phyloP scores from a whole-genome alignment of 2,797 vertebrate genomes.

The Acipenser oxyrinchus region DNA sequence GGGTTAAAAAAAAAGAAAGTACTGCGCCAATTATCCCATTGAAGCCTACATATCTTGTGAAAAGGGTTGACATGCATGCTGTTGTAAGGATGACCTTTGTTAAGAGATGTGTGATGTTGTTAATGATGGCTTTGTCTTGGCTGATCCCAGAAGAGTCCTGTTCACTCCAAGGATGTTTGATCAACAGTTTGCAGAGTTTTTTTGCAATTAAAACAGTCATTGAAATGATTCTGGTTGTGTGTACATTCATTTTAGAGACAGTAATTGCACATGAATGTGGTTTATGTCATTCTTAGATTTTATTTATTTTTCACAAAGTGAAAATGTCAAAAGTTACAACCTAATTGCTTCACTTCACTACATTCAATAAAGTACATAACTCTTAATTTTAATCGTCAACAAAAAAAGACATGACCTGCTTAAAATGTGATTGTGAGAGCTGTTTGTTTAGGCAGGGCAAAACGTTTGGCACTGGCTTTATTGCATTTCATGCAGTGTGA shows the following conservation, averaged over 20 bases:
- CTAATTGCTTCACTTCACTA: slow-evolving; percentile 41
- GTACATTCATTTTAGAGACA: slow-evolving; percentile 20
- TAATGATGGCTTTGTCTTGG: too few relatives aligned
- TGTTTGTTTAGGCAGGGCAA: slow-evolving; percentile 18
- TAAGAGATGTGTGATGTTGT: too few relatives aligned
- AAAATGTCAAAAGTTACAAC: slow-evolving; percentile 55
- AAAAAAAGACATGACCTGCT: slow-evolving; percentile 21
- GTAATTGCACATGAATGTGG: slow-evolving; percentile 44
- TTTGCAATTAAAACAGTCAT: too few relatives aligned
- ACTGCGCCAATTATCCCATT: too few relatives aligned
- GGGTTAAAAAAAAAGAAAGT: too few relatives aligned
- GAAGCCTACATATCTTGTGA: too few relatives aligned
- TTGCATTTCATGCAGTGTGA: slow-evolving; percentile 28
- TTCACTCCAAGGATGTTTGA: too few relatives aligned
- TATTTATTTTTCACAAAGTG: slow-evolving; percentile 39
- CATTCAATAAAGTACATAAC: slow-evolving; percentile 42
- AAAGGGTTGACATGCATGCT: too few relatives aligned
- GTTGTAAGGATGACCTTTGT: too few relatives aligned
- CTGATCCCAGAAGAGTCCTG: too few relatives aligned
- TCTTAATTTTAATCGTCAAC: slow-evolving; percentile 24
- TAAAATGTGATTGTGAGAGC: not conserved
- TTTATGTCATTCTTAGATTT: slow-evolving; percentile 37
- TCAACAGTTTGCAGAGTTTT: too few relatives aligned
- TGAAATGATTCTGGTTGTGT: too few relatives aligned
- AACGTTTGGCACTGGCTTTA: slow-evolving; percentile 29